Percentiles rank a stretch among this genome's conserved stretches.
These are phyloP conservation scores for Euschistus heros DNA, from an alignment of 1,140 invertebrate species.

Conservation along the genomic window DNA sequence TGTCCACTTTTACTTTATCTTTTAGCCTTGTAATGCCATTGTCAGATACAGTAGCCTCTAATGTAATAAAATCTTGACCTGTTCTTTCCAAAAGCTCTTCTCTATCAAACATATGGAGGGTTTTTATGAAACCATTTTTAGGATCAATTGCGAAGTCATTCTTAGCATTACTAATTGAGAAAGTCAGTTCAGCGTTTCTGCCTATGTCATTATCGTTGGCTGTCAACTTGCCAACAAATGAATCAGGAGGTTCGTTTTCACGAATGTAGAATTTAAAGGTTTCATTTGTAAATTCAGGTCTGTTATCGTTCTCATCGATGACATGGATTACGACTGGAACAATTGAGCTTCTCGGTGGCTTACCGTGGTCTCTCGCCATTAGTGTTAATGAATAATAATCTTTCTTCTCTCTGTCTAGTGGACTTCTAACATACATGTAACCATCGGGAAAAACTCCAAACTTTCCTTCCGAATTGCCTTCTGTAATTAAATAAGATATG, in stretches of 20 bases:
- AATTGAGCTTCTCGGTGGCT: conserved; percentile 59
- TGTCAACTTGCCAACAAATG: conserved; percentile 78
- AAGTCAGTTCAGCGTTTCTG: conserved; percentile 82
- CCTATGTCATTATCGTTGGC: conserved; percentile 86
- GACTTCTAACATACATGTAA: conserved; percentile 67
- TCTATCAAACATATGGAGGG: conserved; percentile 71
- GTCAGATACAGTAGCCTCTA: conserved; percentile 79
- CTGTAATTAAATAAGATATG: conserved; percentile 66
- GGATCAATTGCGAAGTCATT: conserved; percentile 80
- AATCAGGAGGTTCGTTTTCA: conserved; percentile 81
- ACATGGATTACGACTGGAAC: conserved; percentile 83
- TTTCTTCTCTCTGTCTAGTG: conserved; percentile 75
- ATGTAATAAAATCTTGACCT: conserved; percentile 62
- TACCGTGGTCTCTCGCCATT: conserved; percentile 65
- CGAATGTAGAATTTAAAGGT: conserved; percentile 73
- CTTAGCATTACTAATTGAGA: conserved; percentile 62
- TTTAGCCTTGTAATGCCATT: conserved; percentile 67
- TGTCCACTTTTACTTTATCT: conserved; percentile 80
- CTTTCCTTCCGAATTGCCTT: conserved; percentile 70
- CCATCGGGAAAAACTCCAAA: conserved; percentile 89
- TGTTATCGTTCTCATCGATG: conserved; percentile 93
- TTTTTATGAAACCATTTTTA: conserved; percentile 84
- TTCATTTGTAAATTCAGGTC: conserved; percentile 74
- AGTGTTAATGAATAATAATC: conserved; percentile 84
- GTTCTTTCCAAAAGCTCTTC: conserved; percentile 65